Percentiles rank a stretch among this genome's conserved stretches.
These are phyloP conservation scores for Platysteira castanea DNA, from an alignment of 2,113 vertebrate genomes.

Conservation along the genomic window DNA sequence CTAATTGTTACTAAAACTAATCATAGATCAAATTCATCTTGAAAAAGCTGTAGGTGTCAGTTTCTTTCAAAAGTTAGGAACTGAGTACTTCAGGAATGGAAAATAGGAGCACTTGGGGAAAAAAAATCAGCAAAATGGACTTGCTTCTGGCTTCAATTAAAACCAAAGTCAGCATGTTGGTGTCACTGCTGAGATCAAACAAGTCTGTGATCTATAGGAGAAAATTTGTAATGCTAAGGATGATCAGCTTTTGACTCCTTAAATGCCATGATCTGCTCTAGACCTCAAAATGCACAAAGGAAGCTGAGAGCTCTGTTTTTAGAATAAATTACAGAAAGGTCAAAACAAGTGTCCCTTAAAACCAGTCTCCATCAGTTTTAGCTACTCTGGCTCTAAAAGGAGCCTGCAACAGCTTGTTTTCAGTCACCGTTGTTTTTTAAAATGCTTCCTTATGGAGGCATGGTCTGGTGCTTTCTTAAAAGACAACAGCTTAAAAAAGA, in stretches of 20 bases:
- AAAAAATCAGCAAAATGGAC: not conserved
- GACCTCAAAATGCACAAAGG: not conserved
- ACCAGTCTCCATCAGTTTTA: not conserved
- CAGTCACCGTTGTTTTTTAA: not conserved
- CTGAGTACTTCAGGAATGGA: not conserved
- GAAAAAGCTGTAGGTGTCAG: not conserved
- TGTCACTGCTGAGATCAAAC: not conserved
- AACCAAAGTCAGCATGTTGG: not conserved
- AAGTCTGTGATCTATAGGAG: not conserved
- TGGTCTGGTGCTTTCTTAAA: not conserved
- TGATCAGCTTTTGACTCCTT: not conserved
- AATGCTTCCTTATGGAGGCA: not conserved
- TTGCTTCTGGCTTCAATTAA: not conserved
- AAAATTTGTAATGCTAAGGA: not conserved
- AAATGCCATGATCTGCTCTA: not conserved
- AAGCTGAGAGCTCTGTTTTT: not conserved
- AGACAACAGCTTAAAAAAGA: not conserved
- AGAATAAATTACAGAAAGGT: not conserved
- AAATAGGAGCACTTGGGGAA: not conserved
- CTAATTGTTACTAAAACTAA: not conserved
- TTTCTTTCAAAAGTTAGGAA: not conserved
- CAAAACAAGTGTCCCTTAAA: not conserved
- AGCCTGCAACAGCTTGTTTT: not conserved
- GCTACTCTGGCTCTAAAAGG: not conserved
- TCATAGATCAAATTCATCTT: not conserved